Conservation (phyloP, 2,797 vertebrate species). For the Danio aesculapii region DNA sequence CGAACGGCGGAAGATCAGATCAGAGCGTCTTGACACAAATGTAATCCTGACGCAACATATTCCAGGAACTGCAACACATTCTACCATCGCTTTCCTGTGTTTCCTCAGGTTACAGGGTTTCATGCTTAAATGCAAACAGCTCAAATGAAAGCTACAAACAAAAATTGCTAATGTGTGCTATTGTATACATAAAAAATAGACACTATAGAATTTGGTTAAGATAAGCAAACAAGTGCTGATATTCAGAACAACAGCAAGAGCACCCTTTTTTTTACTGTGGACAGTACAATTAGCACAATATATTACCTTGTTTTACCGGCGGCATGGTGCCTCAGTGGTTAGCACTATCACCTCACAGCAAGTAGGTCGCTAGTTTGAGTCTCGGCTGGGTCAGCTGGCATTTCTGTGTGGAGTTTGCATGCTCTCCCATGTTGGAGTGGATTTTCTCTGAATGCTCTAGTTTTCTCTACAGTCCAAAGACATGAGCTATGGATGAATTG, state of each 20-base stretch:
- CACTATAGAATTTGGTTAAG: neutral
- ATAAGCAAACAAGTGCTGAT: neutral
- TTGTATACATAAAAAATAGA: neutral
- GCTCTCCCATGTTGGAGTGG: too few species aligned
- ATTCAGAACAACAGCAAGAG: neutral
- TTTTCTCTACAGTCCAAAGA: too few species aligned
- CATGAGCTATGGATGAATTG: too few species aligned
- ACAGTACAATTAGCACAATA: too few species aligned
- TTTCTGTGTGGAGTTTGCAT: too few species aligned
- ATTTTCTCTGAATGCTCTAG: too few species aligned
- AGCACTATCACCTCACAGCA: too few species aligned
- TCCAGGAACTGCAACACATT: conserved; percentile 37
- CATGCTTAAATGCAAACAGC: neutral
- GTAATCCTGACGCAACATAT: conserved; percentile 56
- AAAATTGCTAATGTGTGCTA: neutral
- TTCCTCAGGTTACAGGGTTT: neutral
- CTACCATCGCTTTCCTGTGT: neutral
- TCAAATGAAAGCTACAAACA: neutral
- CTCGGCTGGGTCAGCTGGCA: too few species aligned
- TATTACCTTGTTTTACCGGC: too few species aligned
- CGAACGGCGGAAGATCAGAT: conserved; percentile 21
- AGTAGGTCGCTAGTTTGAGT: too few species aligned
- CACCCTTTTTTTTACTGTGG: too few species aligned
- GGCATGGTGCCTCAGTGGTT: too few species aligned
- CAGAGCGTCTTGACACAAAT: conserved; percentile 35